Evolutionary conservation across 2,797 vertebrate species (phyloP).

Genomic region (Crenuchus spilurus): DNA sequence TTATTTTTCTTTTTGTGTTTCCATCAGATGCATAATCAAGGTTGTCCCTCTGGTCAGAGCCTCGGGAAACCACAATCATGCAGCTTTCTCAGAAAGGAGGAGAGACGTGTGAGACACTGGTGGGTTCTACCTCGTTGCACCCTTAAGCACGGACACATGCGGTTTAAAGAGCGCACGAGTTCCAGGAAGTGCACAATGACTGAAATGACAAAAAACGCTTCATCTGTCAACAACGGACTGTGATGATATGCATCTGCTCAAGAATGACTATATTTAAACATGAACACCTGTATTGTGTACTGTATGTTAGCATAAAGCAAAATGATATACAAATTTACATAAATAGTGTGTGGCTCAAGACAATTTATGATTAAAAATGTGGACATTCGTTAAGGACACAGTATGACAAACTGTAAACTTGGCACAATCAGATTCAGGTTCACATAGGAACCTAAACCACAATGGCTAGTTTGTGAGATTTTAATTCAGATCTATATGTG

Average conservation of each 20-base stretch:
- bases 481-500: too few relatives aligned
- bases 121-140: conserved; percentile 3
- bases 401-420: too few relatives aligned
- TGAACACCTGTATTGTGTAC: too few relatives aligned
- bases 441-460: too few relatives aligned
- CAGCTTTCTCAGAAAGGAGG: conserved; percentile 42
- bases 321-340: too few relatives aligned
- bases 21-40: not conserved
- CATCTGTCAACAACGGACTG: not conserved
- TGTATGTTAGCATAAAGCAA: too few relatives aligned
- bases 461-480: too few relatives aligned
- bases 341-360: too few relatives aligned
- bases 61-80: conserved; percentile 31
- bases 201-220: not conserved
- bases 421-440: too few relatives aligned
- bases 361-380: too few relatives aligned
- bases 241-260: not conserved
- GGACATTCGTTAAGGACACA: too few relatives aligned
- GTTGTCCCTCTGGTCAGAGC: conserved; percentile 1
- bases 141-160: not conserved
- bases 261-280: not conserved
- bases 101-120: conserved; percentile 16
- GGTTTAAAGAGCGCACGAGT: not conserved
- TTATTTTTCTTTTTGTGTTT: too few relatives aligned
- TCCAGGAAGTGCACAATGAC: not conserved